Conservation (phyloP, 92 coral and sea anemone genomes). For the Parazoanthus swiftii region DNA sequence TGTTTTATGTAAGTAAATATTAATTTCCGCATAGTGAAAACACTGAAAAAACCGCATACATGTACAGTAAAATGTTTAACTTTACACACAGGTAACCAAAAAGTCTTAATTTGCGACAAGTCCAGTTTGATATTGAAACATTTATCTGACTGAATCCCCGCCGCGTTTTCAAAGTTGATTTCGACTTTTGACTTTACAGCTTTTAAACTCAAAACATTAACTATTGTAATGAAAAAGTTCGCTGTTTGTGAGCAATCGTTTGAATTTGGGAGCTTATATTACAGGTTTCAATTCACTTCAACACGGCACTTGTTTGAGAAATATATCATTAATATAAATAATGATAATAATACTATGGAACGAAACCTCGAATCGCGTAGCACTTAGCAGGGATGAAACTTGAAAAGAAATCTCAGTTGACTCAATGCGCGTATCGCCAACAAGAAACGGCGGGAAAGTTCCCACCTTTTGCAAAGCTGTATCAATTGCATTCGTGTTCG, state of each 20-base stretch:
- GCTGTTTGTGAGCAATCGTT: background rate
- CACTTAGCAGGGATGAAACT: too few relatives aligned
- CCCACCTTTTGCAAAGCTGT: too few relatives aligned
- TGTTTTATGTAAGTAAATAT: background rate
- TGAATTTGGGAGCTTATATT: too few relatives aligned
- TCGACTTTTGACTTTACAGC: background rate
- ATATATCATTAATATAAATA: too few relatives aligned
- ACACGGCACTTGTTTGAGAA: background rate
- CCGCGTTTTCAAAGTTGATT: background rate
- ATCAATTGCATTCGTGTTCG: too few relatives aligned
- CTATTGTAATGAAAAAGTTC: background rate
- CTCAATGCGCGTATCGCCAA: too few relatives aligned
- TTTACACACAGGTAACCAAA: background rate
- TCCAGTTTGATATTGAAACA: too few relatives aligned
- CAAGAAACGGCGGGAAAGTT: too few relatives aligned
- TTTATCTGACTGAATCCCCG: background rate
- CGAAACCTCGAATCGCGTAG: too few relatives aligned
- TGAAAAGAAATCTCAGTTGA: too few relatives aligned
- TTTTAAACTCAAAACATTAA: too few relatives aligned
- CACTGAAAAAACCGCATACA: background rate
- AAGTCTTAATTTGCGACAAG: background rate
- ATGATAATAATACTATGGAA: too few relatives aligned
- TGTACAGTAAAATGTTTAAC: background rate
- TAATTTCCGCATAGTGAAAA: background rate
- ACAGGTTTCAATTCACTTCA: background rate